Evolutionary conservation across 1,140 invertebrate species (phyloP), one percentile per base, ranked within the genome.

Genomic region (Caenorhabditis latens): DNA sequence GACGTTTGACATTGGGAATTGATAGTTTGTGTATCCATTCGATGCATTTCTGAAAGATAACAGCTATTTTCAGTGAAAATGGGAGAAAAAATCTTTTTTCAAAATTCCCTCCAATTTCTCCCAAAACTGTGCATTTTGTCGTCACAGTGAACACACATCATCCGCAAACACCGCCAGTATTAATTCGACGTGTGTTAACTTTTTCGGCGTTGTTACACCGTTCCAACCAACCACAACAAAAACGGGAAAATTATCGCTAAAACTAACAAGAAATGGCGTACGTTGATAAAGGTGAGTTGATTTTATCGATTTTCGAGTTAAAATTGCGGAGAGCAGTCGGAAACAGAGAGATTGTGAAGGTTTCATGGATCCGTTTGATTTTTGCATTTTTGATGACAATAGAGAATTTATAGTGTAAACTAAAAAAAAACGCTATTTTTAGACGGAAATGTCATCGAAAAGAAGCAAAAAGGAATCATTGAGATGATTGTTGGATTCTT

Each of bases 21-120:
- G 71, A 79, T 43, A 79, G 21, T 50, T 50, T 79, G 21, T 79
- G 71, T 13, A 79, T 79, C 46, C 50, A n/a, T 42, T 79, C 71
- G 71, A 79, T 79, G 71, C 71, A 79, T 79, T 50, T 79, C 71
- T 79, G n/a, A 24, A 79, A 79, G 53, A 6, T n/a, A n/a, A n/a
- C n/a, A n/a, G n/a, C n/a, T n/a, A n/a, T 3, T 8, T 14, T 40
- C 11, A 1, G 19, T n/a, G 16, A n/a, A 58, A 19, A 58, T 5
- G 5, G 0, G 6, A n/a, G 9, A 40, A 11, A 65, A 32, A 24
- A 4, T 67, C n/a, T 6, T 24, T 8, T 67, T 46, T 21, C 13
- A 19, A 43, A 16, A 46, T 46, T 79, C 46, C 71, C 71, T 79
- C 21, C 40, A 6, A 13, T 79, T 40, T 40, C 11, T 32, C 5